A percentile compares a stretch with the other conserved stretches of the same genome.
phyloP scores from a whole-genome alignment of 2,888 invertebrate species.

The Mimumesa dahlbomi region DNA sequence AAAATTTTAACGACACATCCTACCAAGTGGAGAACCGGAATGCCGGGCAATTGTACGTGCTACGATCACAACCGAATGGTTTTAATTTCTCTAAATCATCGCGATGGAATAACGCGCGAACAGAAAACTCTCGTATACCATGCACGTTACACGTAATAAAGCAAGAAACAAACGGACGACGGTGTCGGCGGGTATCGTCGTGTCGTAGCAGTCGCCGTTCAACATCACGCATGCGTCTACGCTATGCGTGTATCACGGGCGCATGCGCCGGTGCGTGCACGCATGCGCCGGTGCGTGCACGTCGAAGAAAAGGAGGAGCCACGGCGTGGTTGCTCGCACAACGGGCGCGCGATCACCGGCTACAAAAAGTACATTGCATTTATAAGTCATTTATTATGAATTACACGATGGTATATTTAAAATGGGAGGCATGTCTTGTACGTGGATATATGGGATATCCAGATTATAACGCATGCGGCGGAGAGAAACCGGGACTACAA shows the following conservation, averaged over 20 bases:
- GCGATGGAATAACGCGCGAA: slow-evolving; percentile 14
- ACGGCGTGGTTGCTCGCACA: slow-evolving; percentile 60
- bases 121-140: slow-evolving; percentile 53
- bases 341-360: slow-evolving; percentile 62
- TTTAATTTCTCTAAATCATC: slow-evolving; percentile 73
- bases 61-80: slow-evolving; percentile 39
- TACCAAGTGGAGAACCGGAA: slow-evolving; percentile 22
- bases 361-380: slow-evolving; percentile 77
- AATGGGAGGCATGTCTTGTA: slow-evolving; percentile 78
- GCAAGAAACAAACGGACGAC: slow-evolving; percentile 59
- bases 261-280: slow-evolving; percentile 27
- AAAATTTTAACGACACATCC: slow-evolving; percentile 17
- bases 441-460: slow-evolving; percentile 80
- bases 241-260: slow-evolving; percentile 4
- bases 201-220: slow-evolving; percentile 41
- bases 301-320: slow-evolving; percentile 39
- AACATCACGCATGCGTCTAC: slow-evolving; percentile 40
- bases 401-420: slow-evolving; percentile 80
- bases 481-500: slow-evolving; percentile 67
- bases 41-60: slow-evolving; percentile 26
- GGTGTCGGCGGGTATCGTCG: slow-evolving; percentile 52
- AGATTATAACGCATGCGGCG: slow-evolving; percentile 78
- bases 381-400: slow-evolving; percentile 80
- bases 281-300: slow-evolving; percentile 3
- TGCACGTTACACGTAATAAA: slow-evolving; percentile 68